Evolutionary conservation across 64 coral and sea anemone species (phyloP).

Genomic region (Montipora cactus): DNA sequence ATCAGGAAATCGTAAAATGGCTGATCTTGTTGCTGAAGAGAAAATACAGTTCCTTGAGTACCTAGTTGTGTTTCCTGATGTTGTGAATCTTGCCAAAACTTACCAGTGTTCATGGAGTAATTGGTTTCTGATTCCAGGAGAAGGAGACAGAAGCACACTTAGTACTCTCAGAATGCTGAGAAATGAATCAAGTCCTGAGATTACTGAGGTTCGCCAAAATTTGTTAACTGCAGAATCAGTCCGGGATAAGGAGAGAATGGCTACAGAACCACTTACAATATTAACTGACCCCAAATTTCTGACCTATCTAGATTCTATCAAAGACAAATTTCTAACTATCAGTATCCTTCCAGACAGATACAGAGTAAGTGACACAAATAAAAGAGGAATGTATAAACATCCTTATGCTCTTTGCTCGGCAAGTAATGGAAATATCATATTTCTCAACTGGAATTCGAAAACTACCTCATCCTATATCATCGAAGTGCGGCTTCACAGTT

Average conservation of each 20-base stretch:
- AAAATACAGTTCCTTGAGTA: not conserved
- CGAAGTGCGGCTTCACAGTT: conserved; percentile 23
- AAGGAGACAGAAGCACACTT: conserved; percentile 35
- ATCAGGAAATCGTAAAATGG: conserved; percentile 50
- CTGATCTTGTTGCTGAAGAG: conserved; percentile 12
- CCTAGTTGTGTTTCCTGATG: conserved; percentile 36
- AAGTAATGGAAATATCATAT: conserved; percentile 36
- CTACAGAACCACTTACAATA: conserved; percentile 26
- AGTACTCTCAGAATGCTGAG: conserved; percentile 18
- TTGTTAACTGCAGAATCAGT: conserved; percentile 35
- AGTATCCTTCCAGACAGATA: conserved; percentile 26
- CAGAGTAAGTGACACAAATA: conserved; percentile 35
- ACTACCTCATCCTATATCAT: conserved; percentile 34
- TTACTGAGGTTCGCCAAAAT: not conserved
- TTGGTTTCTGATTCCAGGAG: conserved; percentile 31
- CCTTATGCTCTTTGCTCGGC: conserved; percentile 25
- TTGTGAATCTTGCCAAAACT: conserved; percentile 56
- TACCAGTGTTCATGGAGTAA: conserved; percentile 46
- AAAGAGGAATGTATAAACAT: conserved; percentile 21
- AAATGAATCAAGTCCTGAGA: conserved; percentile 12
- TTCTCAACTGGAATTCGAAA: conserved; percentile 56
- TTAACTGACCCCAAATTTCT: conserved; percentile 24
- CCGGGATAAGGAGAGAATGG: conserved; percentile 57
- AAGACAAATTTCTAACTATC: conserved; percentile 32
- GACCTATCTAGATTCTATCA: conserved; percentile 28